Evolutionary conservation across 1,140 invertebrate genomes (phyloP), one percentile per base, ranked within the genome.

Genomic region (Stenopsyche tienmushanensis): DNA sequence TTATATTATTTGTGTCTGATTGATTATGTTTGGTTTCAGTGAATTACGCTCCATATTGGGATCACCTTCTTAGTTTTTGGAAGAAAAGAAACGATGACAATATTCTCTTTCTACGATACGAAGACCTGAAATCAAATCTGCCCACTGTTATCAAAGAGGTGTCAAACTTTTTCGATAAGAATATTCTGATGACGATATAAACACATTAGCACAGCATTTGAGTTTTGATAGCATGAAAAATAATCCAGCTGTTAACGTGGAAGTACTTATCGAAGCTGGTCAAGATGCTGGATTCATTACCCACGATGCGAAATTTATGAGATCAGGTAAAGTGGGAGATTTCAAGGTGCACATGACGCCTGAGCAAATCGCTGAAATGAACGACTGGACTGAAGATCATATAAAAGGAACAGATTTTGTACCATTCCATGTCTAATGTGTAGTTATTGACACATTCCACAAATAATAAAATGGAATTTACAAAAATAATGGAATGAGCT

Each of bases 181-280:
- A 0, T 73, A 86, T 3, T 72, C 71, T 0, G 82, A 83, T 0
- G 75, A 83, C 15, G 74, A 89, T 64, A 71, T 86, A 0, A 45
- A 76, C 1, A 62, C 72, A 54, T 73, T 91, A 44, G 72, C 76
- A 0, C 70, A 83, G 0, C 87, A 90, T 71, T 74, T 90, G 7
- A 84, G 85, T 75, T 85, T 90, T 72, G 82, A 88, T 25, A 88
- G 75, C 39, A 88, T 92, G 82, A 84, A 85, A 69, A 79, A 82
- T 3, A 92, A 92, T 73, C 82, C 84, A 15, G 81, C 85, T 60
- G 88, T 91, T 0, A 92, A 92, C 74, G 86, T 86, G 58, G 83
- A 81, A 70, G 71, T 73, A 0, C 73, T 76, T 0, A 73, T 78
- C 0, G 74, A 77, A 39, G 69, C 77, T n/a, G 78, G 81, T 49